These are phyloP conservation scores for Bettongia penicillata DNA, from an alignment of 2,113 vertebrate genomes.

Conservation along the genomic window DNA sequence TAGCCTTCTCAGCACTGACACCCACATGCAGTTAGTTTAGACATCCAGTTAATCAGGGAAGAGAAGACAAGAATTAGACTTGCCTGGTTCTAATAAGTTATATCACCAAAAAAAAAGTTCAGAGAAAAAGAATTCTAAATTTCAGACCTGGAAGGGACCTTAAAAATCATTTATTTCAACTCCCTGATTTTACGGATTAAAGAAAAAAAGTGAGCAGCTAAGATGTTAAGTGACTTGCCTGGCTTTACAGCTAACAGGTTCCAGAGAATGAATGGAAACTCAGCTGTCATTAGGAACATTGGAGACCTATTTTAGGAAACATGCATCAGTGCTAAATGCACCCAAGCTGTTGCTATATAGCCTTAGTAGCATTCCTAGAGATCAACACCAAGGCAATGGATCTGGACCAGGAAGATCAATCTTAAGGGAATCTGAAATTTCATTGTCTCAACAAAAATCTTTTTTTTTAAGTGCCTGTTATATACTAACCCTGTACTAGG, in stretches of 20 bases:
- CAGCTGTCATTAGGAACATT: background rate
- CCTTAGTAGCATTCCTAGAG: background rate
- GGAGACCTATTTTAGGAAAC: background rate
- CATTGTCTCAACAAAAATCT: background rate
- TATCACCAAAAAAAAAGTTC: background rate
- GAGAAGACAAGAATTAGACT: conserved; percentile 31
- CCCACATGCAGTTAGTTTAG: conserved; percentile 25
- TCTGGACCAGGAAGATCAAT: background rate
- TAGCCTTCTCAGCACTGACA: conserved; percentile 1
- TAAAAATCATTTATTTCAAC: background rate
- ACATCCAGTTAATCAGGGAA: background rate
- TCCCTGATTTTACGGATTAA: background rate
- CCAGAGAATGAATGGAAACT: background rate
- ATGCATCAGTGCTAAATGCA: background rate
- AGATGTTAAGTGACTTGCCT: background rate
- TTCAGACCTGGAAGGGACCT: background rate
- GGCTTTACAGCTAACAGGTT: background rate
- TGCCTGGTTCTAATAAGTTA: background rate
- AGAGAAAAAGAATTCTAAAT: background rate
- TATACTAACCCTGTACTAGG: background rate
- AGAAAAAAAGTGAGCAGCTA: background rate
- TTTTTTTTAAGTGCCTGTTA: background rate
- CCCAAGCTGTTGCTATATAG: background rate
- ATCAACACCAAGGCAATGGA: background rate
- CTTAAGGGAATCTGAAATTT: background rate